Conservation (phyloP, 2,797 vertebrate genomes). For the Phalloptychus januarius region DNA sequence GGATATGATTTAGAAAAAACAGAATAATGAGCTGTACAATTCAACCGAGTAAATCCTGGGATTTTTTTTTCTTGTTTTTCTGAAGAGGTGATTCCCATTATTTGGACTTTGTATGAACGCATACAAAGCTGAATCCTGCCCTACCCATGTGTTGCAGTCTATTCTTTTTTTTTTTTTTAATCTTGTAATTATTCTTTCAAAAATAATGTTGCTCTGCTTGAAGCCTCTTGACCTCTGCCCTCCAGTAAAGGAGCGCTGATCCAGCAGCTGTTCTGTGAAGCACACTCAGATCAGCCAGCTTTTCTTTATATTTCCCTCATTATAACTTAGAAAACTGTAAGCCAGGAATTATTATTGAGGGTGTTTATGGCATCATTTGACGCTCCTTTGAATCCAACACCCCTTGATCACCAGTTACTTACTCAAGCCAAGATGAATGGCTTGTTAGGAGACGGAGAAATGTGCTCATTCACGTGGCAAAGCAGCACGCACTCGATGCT, state of each 20-base stretch:
- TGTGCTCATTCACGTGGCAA: background rate
- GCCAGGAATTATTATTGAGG: background rate
- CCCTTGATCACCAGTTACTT: background rate
- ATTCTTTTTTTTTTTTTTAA: background rate
- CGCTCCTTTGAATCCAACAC: slow-evolving; percentile 3
- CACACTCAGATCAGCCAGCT: background rate
- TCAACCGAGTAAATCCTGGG: background rate
- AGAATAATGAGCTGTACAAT: background rate
- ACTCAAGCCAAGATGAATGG: background rate
- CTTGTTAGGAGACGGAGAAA: slow-evolving; percentile 2
- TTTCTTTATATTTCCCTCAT: slow-evolving; percentile 8
- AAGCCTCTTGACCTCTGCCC: background rate
- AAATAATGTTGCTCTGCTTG: background rate
- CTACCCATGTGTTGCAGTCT: background rate
- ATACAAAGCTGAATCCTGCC: background rate
- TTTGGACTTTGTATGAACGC: background rate
- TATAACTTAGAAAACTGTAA: background rate
- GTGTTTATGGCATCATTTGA: slow-evolving; percentile 10
- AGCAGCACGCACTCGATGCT: background rate
- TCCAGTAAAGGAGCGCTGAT: background rate
- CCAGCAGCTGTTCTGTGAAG: background rate
- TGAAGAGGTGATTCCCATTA: background rate
- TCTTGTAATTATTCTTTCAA: background rate
- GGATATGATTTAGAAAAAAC: background rate
- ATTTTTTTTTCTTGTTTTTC: background rate